Evolutionary conservation across 1,140 invertebrate species (phyloP).

Genomic region (Brachionus calyciflorus): DNA sequence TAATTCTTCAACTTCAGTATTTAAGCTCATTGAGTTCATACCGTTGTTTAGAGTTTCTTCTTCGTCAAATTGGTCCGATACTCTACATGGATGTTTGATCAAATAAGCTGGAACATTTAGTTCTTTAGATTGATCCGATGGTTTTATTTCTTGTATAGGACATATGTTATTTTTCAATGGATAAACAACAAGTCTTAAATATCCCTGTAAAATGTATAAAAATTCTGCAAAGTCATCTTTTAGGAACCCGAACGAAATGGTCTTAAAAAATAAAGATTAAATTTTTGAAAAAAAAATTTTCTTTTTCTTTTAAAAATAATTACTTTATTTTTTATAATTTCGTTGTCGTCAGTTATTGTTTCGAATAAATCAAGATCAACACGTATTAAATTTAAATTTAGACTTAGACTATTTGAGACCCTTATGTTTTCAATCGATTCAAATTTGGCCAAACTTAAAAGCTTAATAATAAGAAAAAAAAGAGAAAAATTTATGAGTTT

Average conservation of each 20-base stretch:
- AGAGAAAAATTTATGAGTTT: neutral
- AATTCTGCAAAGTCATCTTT: slow-evolving; percentile 31
- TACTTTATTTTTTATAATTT: neutral
- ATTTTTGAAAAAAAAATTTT: neutral
- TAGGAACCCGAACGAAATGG: slow-evolving; percentile 6
- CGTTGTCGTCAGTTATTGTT: neutral
- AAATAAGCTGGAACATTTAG: slow-evolving; percentile 41
- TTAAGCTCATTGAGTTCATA: neutral
- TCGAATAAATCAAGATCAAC: slow-evolving; percentile 41
- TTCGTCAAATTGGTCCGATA: neutral
- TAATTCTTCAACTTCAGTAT: neutral
- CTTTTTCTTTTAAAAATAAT: neutral
- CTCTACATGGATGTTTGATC: slow-evolving; percentile 35
- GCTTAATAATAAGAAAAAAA: neutral
- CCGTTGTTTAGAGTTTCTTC: neutral
- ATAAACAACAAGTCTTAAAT: slow-evolving; percentile 11
- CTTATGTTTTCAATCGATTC: slow-evolving; percentile 38
- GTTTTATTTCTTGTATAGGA: slow-evolving; percentile 41
- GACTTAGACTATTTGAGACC: slow-evolving; percentile 10
- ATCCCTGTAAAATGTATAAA: slow-evolving; percentile 40
- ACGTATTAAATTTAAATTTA: slow-evolving; percentile 15
- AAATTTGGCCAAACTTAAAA: slow-evolving; percentile 28
- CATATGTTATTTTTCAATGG: neutral
- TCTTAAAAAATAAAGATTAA: neutral
- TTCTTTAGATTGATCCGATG: neutral